Conservation (phyloP, 2,113 vertebrate species). For the Epinephelus moara region DNA sequence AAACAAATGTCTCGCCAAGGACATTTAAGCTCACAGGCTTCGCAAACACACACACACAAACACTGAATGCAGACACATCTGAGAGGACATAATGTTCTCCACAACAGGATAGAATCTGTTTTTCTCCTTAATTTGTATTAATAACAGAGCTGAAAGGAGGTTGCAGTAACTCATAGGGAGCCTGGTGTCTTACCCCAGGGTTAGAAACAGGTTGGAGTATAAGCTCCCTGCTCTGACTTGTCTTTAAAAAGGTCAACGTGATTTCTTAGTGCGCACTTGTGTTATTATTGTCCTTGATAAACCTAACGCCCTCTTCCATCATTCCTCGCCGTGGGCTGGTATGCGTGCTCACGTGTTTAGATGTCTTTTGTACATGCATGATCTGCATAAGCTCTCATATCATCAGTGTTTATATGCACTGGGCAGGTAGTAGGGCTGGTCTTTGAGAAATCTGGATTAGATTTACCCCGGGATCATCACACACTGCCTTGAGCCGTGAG, state of each 20-base stretch:
- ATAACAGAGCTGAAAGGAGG: not conserved
- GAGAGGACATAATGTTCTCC: conserved; percentile 28
- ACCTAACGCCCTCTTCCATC: not conserved
- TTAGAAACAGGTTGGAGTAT: conserved; percentile 6
- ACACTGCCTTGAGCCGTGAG: conserved; percentile 46
- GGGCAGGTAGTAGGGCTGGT: conserved; percentile 12
- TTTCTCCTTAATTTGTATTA: not conserved
- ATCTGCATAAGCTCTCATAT: conserved; percentile 6
- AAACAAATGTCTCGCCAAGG: conserved; percentile 27
- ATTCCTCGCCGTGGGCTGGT: not conserved
- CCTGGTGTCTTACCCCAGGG: not conserved
- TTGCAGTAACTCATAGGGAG: not conserved
- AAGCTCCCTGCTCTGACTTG: conserved; percentile 10
- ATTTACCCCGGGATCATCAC: conserved; percentile 64
- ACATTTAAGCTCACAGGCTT: conserved; percentile 14
- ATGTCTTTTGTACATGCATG: not conserved
- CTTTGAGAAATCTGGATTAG: conserved; percentile 62
- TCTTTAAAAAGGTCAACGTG: conserved; percentile 30
- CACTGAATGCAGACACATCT: not conserved
- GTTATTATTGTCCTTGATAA: conserved; percentile 17
- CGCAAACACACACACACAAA: conserved; percentile 9
- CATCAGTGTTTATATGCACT: conserved; percentile 21
- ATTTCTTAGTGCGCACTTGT: not conserved
- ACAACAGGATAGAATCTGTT: not conserved
- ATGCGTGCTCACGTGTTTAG: not conserved